Evolutionary conservation across 2,113 vertebrate genomes (phyloP).

Genomic region (Malurus melanocephalus): DNA sequence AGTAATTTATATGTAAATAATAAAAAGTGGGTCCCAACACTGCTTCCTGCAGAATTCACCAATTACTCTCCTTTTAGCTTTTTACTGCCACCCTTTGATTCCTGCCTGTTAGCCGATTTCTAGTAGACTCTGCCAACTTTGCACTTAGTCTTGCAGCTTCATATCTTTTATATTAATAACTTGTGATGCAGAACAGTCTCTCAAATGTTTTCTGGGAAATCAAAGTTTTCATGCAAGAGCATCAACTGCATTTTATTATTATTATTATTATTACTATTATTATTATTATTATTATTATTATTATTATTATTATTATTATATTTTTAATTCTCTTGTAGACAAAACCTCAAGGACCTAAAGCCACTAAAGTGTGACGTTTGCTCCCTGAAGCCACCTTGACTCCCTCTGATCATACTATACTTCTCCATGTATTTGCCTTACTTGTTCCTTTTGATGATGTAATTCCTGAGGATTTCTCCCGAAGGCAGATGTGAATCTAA

Average conservation of each 20-base stretch:
- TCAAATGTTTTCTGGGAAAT: slow-evolving; percentile 46
- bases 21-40: slow-evolving; percentile 61
- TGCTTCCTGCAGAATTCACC: slow-evolving; percentile 54
- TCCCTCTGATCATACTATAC: neutral
- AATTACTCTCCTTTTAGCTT: slow-evolving; percentile 73
- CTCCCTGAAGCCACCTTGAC: neutral
- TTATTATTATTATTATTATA: neutral
- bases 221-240: slow-evolving; percentile 17
- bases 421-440: neutral
- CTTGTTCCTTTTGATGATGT: neutral
- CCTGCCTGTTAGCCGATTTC: slow-evolving; percentile 70
- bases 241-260: neutral
- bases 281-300: neutral
- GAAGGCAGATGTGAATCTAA: neutral
- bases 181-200: slow-evolving; percentile 48
- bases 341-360: slow-evolving; percentile 8
- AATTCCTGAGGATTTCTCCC: slow-evolving; percentile 16
- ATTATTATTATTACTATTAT: neutral
- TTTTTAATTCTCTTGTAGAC: neutral
- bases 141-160: slow-evolving; percentile 56
- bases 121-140: slow-evolving; percentile 68
- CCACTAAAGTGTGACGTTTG: neutral
- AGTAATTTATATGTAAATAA: slow-evolving; percentile 74
- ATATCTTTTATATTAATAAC: slow-evolving; percentile 62
- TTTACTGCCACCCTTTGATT: slow-evolving; percentile 67